Evolutionary conservation across 2,113 vertebrate genomes (phyloP), one percentile per base, ranked within the genome.

Genomic region (Grammomys dolichurus): DNA sequence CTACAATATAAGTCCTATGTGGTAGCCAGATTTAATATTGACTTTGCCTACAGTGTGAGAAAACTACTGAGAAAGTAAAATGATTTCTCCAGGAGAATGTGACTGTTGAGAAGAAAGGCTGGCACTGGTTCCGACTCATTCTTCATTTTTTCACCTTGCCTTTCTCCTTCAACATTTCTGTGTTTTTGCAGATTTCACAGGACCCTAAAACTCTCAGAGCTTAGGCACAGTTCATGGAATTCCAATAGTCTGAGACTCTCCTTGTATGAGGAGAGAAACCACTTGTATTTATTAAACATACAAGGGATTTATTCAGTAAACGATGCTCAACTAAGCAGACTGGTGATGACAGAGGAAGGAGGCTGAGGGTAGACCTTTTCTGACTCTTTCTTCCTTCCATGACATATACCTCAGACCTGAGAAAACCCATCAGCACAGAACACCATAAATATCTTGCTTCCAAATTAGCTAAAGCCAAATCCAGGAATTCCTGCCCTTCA

Each of bases 351-450:
- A 20, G 19, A 9, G 24, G 60, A 65, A 86, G 40, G 73, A 56
- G 7, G 31, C 20, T 72, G 1, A 85, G 43, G 19, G 63, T 91
- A 75, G 87, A 85, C 22, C 51, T 87, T 67, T 80, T 93, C 95
- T 81, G 92, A 58, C 36, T 77, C 58, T 51, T 48, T 87, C 82
- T 95, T 85, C 88, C 90, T 48, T 76, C 87, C 91, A 93, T 81
- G 56, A 88, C 58, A 4, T 77, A 40, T 0, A 92, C 75, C 65
- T 95, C 17, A 76, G 28, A 80, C 31, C 48, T 93, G 13, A 90
- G 94, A 92, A 95, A 94, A 86, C 67, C 33, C 81, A 85, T 67
- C 46, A 78, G 5, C n/a, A n/a, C 1, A 63, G 75, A 28, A 12
- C 56, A 16, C 46, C 1, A 24, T 56, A 82, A 73, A 60, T 40